These are phyloP conservation scores for Spatula versicolor DNA, from an alignment of 2,797 vertebrate genomes.

Conservation along the genomic window DNA sequence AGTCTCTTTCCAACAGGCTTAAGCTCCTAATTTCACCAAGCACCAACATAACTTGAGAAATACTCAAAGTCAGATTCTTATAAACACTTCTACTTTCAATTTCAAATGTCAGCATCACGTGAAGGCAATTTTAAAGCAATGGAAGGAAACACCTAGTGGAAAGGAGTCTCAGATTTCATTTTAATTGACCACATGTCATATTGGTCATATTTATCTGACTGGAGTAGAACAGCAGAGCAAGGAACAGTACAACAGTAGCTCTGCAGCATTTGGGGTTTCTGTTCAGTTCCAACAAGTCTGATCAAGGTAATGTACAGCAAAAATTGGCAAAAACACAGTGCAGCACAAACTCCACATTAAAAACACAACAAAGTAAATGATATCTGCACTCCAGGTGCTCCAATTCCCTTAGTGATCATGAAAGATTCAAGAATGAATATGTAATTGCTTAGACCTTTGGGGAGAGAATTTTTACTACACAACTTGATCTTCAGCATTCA, in stretches of 20 bases:
- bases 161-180: background rate
- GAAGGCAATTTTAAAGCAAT: conserved; percentile 1
- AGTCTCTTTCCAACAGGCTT: background rate
- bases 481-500: background rate
- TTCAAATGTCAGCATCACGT: background rate
- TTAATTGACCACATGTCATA: background rate
- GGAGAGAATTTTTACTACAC: background rate
- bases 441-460: background rate
- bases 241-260: background rate
- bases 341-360: background rate
- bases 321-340: background rate
- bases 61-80: background rate
- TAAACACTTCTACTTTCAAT: background rate
- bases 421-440: conserved; percentile 11
- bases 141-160: background rate
- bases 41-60: background rate
- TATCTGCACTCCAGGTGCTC: background rate
- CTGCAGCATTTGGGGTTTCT: background rate
- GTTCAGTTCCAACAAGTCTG: background rate
- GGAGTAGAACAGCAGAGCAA: background rate
- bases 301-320: background rate
- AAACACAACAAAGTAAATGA: background rate
- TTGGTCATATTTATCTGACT: background rate
- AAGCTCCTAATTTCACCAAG: background rate
- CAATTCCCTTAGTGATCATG: background rate